Percentiles rank a stretch among this genome's conserved stretches.
Conservation (phyloP, 2,888 invertebrate species). For the Aporophyla nigra region DNA sequence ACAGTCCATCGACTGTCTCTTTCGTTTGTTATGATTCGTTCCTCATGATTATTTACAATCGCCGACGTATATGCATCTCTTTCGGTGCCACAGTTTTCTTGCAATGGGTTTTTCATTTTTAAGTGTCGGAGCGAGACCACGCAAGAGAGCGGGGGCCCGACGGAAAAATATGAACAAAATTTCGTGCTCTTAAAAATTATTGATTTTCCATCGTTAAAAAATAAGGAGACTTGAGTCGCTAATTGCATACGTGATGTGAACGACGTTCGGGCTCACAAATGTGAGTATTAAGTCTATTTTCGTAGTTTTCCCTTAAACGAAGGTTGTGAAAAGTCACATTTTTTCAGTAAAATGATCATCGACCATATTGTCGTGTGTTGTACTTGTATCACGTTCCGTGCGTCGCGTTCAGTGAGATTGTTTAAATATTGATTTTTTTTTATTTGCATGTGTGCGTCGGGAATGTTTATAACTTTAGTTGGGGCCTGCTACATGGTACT, state of each 20-base stretch:
- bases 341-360: constrained; percentile 83
- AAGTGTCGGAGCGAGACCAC: constrained; percentile 83
- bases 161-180: constrained; percentile 89
- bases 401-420: constrained; percentile 67
- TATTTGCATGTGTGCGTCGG: constrained; percentile 78
- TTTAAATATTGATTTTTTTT: constrained; percentile 88
- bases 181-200: constrained; percentile 89
- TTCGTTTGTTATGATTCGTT: constrained; percentile 88
- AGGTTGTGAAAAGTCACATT: constrained; percentile 86
- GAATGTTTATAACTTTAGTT: constrained; percentile 89
- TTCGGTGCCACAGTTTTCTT: constrained; percentile 85
- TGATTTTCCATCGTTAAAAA: constrained; percentile 90
- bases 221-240: constrained; percentile 74
- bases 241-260: constrained; percentile 85
- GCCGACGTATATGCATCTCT: constrained; percentile 85
- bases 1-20: constrained; percentile 80
- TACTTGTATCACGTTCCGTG: constrained; percentile 54
- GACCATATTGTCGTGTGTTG: constrained; percentile 78
- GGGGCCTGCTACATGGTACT: constrained; percentile 86
- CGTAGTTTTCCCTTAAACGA: constrained; percentile 81
- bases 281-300: constrained; percentile 83
- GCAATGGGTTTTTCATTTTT: constrained; percentile 89
- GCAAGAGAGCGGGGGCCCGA: constrained; percentile 82
- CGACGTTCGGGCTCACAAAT: constrained; percentile 73
- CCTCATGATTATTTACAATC: constrained; percentile 88